These are phyloP conservation scores for Hetaerina americana DNA, from an alignment of 1,140 invertebrate genomes.

Conservation along the genomic window DNA sequence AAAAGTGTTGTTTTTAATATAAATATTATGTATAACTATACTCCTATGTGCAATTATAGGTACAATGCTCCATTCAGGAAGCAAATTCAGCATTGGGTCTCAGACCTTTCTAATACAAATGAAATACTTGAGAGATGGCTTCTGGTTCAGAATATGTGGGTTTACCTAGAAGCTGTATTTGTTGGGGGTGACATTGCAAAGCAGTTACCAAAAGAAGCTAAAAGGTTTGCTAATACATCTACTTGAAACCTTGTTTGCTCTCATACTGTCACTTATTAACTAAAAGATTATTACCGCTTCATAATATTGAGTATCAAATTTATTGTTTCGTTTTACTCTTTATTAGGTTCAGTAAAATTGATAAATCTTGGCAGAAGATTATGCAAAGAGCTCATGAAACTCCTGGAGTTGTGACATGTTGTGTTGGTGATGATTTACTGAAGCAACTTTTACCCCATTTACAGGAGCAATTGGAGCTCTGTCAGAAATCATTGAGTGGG, in stretches of 20 bases:
- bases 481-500: slow-evolving; percentile 93
- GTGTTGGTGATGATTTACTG: slow-evolving; percentile 87
- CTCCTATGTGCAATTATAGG: too few species aligned
- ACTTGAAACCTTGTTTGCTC: background rate
- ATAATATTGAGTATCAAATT: background rate
- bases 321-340: too few species aligned
- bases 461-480: slow-evolving; percentile 92
- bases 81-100: slow-evolving; percentile 92
- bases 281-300: too few species aligned
- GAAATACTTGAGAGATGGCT: slow-evolving; percentile 95
- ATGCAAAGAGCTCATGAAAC: slow-evolving; percentile 92
- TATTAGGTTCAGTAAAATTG: slow-evolving; percentile 80
- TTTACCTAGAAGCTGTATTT: slow-evolving; percentile 94
- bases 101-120: slow-evolving; percentile 88
- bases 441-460: slow-evolving; percentile 86
- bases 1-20: too few species aligned
- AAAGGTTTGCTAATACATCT: slow-evolving; percentile 35
- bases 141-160: slow-evolving; percentile 96
- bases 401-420: slow-evolving; percentile 87
- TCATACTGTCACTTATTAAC: too few species aligned
- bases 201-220: slow-evolving; percentile 88
- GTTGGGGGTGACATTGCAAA: slow-evolving; percentile 97
- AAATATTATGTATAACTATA: too few species aligned
- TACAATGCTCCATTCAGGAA: slow-evolving; percentile 95
- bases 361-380: slow-evolving; percentile 96